These are phyloP conservation scores for Ametastegia equiseti DNA, from an alignment of 2,888 invertebrate species.

Conservation along the genomic window DNA sequence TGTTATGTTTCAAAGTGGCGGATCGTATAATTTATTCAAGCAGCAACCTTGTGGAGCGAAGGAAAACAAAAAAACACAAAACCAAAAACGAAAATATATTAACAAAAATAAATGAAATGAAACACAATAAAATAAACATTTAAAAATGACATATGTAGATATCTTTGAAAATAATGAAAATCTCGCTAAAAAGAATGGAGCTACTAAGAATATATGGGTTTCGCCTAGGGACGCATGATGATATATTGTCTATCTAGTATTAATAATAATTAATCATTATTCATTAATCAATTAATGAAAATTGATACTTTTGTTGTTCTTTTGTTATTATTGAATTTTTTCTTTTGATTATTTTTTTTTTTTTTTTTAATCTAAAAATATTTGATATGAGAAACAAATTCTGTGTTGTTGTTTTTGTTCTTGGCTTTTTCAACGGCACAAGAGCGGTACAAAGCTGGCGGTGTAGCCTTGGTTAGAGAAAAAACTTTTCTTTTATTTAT, in stretches of 20 bases:
- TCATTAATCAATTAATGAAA: conserved; percentile 33
- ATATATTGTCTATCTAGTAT: conserved; percentile 64
- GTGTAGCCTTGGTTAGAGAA: conserved; percentile 61
- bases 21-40: conserved; percentile 56
- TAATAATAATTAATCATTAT: conserved; percentile 64
- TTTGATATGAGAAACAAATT: conserved; percentile 56
- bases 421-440: conserved; percentile 41
- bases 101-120: conserved; percentile 42
- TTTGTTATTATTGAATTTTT: conserved; percentile 48
- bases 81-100: conserved; percentile 38
- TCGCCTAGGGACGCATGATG: conserved; percentile 59
- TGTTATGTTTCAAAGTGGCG: conserved; percentile 12
- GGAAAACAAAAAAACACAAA: conserved; percentile 55
- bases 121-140: background rate
- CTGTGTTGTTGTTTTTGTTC: conserved; percentile 57
- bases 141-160: background rate
- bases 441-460: conserved; percentile 57
- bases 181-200: conserved; percentile 55
- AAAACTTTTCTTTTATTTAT: no score
- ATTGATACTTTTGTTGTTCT: conserved; percentile 57
- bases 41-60: conserved; percentile 61
- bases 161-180: conserved; percentile 25
- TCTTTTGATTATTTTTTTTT: conserved; percentile 60
- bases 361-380: conserved; percentile 60
- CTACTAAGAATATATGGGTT: conserved; percentile 55